Evolutionary conservation across 2,113 vertebrate genomes (phyloP), one percentile per base, ranked within the genome.

Genomic region (Crotalus viridis): DNA sequence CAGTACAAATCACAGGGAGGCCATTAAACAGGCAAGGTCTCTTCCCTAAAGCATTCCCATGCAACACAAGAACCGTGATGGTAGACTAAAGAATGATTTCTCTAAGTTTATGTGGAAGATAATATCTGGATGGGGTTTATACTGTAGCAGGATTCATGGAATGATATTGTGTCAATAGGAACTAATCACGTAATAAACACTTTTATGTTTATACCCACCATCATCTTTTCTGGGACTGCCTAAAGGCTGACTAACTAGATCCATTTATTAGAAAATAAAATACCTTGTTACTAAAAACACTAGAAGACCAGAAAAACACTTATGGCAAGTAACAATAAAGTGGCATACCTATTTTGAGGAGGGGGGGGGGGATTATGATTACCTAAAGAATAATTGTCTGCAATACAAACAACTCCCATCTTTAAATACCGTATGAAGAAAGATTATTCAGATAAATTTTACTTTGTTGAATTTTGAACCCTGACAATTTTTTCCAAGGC

Each of bases 171-270:
- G 48, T 87, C 46, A 51, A 52, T 24, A 51, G 26, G 48, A 51
- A 51, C 22, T 48, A 24, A 87, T 26, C 9, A 48, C 26, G n/a
- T 39, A 81, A 74, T 87, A 87, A 26, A 87, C 26, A 43, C 55
- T 90, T 0, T 92, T 95, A 64, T 96, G 95, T 94, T 96, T 96
- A 95, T 95, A 96, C 39, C 94, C 0, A 64, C 91, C 3, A 0
- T 92, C 81, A 88, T 51, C 12, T 13, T 90, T 74, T 94, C 91
- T n/a, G 95, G 19, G 85, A 69, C 21, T 10, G 91, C 94, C 52
- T 59, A 57, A 90, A 91, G 5, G 26, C 1, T 48, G 6, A 10
- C 81, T 39, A 39, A 46, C 48, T 28, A 0, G 92, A 12, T 74
- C 33, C 7, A 89, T 55, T 33, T 33, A 19, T 46, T 12, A 52